Conservation (phyloP, 2,797 vertebrate genomes). For the Spondyliosoma cantharus region DNA sequence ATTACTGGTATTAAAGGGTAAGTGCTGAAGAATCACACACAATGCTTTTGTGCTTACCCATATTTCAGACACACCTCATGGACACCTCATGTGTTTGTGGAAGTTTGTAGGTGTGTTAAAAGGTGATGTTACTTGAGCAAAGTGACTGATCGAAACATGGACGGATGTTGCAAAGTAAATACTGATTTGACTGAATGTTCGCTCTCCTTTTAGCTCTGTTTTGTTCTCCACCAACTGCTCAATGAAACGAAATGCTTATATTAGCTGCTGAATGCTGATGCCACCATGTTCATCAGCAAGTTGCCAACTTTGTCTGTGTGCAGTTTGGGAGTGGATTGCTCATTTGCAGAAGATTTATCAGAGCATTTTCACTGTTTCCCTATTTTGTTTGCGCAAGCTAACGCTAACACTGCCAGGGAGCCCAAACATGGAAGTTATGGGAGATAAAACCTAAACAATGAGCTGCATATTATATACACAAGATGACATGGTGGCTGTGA, state of each 20-base stretch:
- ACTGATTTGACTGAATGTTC: too few relatives aligned
- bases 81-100: not conserved
- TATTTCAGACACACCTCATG: not conserved
- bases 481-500: too few relatives aligned
- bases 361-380: not conserved
- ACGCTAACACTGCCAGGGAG: too few relatives aligned
- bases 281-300: not conserved
- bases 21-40: conserved; percentile 63
- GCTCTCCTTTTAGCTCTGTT: not conserved
- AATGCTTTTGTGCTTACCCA: too few relatives aligned
- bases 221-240: not conserved
- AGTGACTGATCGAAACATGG: too few relatives aligned
- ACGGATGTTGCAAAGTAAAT: too few relatives aligned
- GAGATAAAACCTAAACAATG: too few relatives aligned
- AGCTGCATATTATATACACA: too few relatives aligned
- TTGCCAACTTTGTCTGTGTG: not conserved
- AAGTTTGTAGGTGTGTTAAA: not conserved
- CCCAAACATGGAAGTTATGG: too few relatives aligned
- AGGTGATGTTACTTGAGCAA: not conserved
- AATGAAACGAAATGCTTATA: not conserved
- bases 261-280: not conserved
- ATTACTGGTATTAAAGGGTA: conserved; percentile 98
- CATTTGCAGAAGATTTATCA: not conserved
- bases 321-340: not conserved
- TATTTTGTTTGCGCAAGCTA: too few relatives aligned